Base-by-base conservation (phyloP, 37 sponge, comb jelly and placozoan species). In the Halisarca cf. caerulea region DNA sequence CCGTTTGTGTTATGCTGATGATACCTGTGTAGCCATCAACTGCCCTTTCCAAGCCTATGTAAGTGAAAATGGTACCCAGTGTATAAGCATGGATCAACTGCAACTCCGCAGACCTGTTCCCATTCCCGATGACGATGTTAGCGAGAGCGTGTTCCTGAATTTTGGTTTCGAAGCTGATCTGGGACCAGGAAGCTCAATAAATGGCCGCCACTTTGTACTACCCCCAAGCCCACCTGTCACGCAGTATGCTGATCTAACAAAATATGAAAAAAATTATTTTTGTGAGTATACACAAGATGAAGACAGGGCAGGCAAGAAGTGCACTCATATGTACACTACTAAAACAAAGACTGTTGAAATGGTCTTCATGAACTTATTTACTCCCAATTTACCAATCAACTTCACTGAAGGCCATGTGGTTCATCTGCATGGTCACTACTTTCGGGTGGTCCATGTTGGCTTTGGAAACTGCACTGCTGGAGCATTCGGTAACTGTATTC, bases 21-120 rank as follows among this genome's bases (percentile, higher is more conserved):
- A 47, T 32, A 62, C 23, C 4, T 94, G 94, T 59, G 72, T 25
- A 14, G 91, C 88, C 18, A 81, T 94, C 14, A 94, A 94, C 72
- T 94, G 94, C 66, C 94, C 94, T 1, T 94, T 94, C 43, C 24
- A 20, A 78, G 20, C 27, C 17, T 90, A 74, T 40, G 44, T 44
- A 2, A 20, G 25, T 40, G 38, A 42, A 1, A 41, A 74, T 44
- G 41, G 41, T 21, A 74, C 6, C 21, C 3, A 20, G 0, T 74
- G 77, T 25, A 40, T 74, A 9, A 74, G 25, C 24, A 37, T 74
- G 42, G 77, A 74, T 14, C 24, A 74, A 39, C 43, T 74, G 2
- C 43, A 39, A 43, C 43, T 41, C 2, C n/a, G 17, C n/a, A 44
- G 9, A 11, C 77, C 77, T 41, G 44, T 36, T 1, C 2, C 25